Base-by-base conservation (phyloP, 2,113 vertebrate genomes). In the Cinclus mexicanus region DNA sequence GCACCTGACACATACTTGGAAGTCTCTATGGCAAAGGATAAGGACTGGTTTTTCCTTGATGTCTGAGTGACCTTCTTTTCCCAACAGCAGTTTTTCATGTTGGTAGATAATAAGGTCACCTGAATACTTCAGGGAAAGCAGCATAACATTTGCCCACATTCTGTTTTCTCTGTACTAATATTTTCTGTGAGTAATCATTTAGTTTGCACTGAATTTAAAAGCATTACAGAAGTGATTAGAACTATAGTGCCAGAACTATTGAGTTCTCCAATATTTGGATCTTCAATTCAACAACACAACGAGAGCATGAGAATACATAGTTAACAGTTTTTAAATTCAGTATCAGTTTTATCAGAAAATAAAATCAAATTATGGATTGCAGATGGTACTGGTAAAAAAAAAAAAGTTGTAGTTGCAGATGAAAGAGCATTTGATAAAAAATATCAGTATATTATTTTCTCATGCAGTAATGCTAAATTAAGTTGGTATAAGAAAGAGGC, bases 71-170 rank as follows among this genome's bases (percentile, higher is more conserved):
- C 91, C 83, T 96, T 95, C 77, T 89, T 72, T 86, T 56, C 59
- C 71, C 71, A 86, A 77, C 63, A 83, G 47, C 10, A 77, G 53
- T 83, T 93, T 90, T 92, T 92, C 31, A 57, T 77, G 76, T 61
- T 92, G 44, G 56, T 72, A 76, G 88, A 86, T 65, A 90, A 83
- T 85, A 92, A 85, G 75, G 86, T 93, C 86, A 94, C 89, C 65
- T 90, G 75, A 88, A 83, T 55, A 88, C 65, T 79, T 88, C 41
- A 71, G 65, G 76, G 57, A 80, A 90, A 88, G 80, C 67, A 86
- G 46, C 16, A 14, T 31, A 83, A 79, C 86, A 83, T 85, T 96
- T 83, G 26, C 35, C 75, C 25, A 65, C 1, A 3, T n/a, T 52
- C 8, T 67, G n/a, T 69, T 87, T 74, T 81, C 49, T 65, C 59